Conservation (phyloP, 2,113 vertebrate genomes). For the Pomatorhinus ruficollis region DNA sequence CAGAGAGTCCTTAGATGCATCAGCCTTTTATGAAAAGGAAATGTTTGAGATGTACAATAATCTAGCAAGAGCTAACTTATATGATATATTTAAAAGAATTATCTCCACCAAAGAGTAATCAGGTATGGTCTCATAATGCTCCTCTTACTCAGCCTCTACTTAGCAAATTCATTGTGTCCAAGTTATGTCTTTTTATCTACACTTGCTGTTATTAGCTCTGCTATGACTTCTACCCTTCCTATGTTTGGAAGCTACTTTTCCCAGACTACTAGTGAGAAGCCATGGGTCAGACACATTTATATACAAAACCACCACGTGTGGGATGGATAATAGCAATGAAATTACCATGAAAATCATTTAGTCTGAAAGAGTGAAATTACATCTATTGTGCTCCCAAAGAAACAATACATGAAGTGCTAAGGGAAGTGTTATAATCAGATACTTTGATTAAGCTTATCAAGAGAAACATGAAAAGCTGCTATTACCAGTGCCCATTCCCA, state of each 20-base stretch:
- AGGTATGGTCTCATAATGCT: neutral
- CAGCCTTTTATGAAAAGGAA: neutral
- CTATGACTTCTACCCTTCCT: slow-evolving; percentile 2
- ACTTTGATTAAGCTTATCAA: slow-evolving; percentile 54
- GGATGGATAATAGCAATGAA: slow-evolving; percentile 43
- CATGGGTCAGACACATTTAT: slow-evolving; percentile 37
- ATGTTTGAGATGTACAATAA: neutral
- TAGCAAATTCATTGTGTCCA: neutral
- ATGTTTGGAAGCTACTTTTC: slow-evolving; percentile 7
- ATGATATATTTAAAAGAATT: neutral
- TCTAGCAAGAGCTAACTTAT: neutral
- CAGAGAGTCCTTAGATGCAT: neutral
- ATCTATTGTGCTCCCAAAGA: slow-evolving; percentile 34
- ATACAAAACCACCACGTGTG: neutral
- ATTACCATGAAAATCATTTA: slow-evolving; percentile 50
- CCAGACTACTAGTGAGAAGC: neutral
- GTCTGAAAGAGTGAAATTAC: slow-evolving; percentile 51
- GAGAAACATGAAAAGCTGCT: neutral
- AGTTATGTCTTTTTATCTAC: neutral
- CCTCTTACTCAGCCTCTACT: neutral
- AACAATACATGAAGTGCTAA: slow-evolving; percentile 19
- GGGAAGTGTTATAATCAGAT: slow-evolving; percentile 46
- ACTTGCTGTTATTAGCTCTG: neutral
- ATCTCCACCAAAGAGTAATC: neutral
- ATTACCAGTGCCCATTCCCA: neutral